Evolutionary conservation across 1,140 invertebrate genomes (phyloP).

Genomic region (Leptinotarsa defecta): DNA sequence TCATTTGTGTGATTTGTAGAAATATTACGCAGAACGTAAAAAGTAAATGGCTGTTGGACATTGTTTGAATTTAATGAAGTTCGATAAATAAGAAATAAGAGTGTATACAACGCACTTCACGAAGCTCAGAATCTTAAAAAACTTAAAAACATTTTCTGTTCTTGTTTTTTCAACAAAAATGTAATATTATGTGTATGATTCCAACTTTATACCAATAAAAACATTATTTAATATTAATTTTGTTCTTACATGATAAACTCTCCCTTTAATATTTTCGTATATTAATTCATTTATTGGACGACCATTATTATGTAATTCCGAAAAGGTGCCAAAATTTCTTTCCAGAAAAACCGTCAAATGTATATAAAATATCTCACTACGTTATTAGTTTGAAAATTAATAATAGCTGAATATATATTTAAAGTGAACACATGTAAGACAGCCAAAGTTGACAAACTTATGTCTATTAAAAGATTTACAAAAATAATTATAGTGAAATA

Average conservation of each 20-base stretch:
- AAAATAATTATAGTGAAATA: too few species aligned
- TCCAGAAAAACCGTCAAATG: background rate
- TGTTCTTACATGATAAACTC: too few species aligned
- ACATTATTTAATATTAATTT: too few species aligned
- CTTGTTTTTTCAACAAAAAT: background rate
- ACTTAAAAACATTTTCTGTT: background rate
- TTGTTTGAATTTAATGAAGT: too few species aligned
- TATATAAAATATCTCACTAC: background rate
- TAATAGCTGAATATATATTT: constrained; percentile 18
- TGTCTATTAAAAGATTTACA: too few species aligned
- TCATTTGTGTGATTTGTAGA: too few species aligned
- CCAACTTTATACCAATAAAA: background rate
- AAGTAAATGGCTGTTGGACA: too few species aligned
- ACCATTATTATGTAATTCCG: constrained; percentile 14
- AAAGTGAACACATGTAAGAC: background rate
- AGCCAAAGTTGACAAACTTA: too few species aligned
- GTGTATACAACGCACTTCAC: background rate
- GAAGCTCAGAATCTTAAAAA: background rate
- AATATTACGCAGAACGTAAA: too few species aligned
- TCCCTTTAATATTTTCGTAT: too few species aligned
- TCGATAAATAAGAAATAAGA: background rate
- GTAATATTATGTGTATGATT: background rate
- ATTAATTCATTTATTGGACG: constrained; percentile 14
- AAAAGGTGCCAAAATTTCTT: constrained; percentile 14
- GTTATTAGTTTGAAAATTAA: background rate